These are phyloP conservation scores for Globicephala melas DNA, from an alignment of 2,113 vertebrate species.

Conservation along the genomic window DNA sequence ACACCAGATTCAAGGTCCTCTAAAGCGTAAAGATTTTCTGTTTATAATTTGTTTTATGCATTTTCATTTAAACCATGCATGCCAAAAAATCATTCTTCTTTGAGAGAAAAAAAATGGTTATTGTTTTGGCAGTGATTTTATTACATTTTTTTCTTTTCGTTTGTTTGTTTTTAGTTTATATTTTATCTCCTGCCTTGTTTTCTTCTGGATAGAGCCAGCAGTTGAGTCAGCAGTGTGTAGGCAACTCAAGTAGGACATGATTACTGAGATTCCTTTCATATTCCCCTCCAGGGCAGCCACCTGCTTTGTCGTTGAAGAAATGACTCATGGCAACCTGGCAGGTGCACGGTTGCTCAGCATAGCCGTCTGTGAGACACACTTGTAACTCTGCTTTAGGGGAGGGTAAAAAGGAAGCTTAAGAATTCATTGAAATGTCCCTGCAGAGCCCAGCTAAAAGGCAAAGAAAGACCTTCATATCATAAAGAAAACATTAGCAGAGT, in stretches of 20 bases:
- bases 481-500: constrained; percentile 60
- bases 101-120: constrained; percentile 51
- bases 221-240: constrained; percentile 75
- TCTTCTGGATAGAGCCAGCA: constrained; percentile 49
- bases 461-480: constrained; percentile 45
- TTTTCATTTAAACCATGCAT: constrained; percentile 42
- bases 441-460: constrained; percentile 50
- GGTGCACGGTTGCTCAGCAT: constrained; percentile 46
- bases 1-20: neutral
- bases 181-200: constrained; percentile 68
- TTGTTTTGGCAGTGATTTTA: constrained; percentile 37
- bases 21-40: constrained; percentile 26
- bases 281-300: constrained; percentile 66
- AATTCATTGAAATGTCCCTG: constrained; percentile 55
- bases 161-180: constrained; percentile 45
- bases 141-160: constrained; percentile 52
- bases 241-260: constrained; percentile 64
- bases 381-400: constrained; percentile 57
- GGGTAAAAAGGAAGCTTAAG: constrained; percentile 62
- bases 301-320: constrained; percentile 75
- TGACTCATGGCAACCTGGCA: constrained; percentile 54
- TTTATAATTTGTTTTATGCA: constrained; percentile 55
- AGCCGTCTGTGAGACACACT: constrained; percentile 44
- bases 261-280: constrained; percentile 71
- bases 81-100: constrained; percentile 58